A percentile compares a stretch with the other conserved stretches of the same genome.
Conservation (phyloP, 2,113 vertebrate genomes). For the Strigops habroptila region DNA sequence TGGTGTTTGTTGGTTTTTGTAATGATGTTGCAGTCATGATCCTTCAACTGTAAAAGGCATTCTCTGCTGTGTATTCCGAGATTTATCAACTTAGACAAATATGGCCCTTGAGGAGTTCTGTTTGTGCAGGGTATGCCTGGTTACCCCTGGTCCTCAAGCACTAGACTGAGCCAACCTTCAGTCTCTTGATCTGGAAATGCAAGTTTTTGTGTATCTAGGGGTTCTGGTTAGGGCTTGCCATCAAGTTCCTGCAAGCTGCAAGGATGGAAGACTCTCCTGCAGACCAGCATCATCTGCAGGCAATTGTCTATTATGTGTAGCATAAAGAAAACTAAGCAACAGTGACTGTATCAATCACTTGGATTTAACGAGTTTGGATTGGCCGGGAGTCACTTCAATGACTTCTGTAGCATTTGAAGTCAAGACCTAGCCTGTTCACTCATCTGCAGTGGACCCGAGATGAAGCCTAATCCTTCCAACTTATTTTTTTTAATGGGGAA, state of each 20-base stretch:
- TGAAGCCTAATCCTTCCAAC: not conserved
- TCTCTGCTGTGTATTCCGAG: not conserved
- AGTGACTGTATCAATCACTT: not conserved
- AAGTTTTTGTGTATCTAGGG: not conserved
- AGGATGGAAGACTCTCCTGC: accelerated
- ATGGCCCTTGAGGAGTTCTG: not conserved
- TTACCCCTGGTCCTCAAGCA: not conserved
- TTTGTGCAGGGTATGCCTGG: not conserved
- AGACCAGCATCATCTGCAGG: not conserved
- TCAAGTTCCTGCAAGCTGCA: not conserved
- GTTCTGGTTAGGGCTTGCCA: not conserved
- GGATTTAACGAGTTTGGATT: not conserved
- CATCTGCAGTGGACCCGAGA: not conserved
- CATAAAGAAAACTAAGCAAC: not conserved
- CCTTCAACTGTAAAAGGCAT: not conserved
- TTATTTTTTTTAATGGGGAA: not conserved
- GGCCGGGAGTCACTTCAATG: not conserved
- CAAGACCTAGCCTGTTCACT: not conserved
- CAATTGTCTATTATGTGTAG: accelerated
- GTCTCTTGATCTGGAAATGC: not conserved
- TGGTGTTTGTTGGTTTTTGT: not conserved
- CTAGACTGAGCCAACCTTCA: not conserved
- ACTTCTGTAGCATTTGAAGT: not conserved
- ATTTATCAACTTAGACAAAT: accelerated
- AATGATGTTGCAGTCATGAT: not conserved